Base-by-base conservation (phyloP, 92 coral and sea anemone genomes). In the Palythoa grandis region DNA sequence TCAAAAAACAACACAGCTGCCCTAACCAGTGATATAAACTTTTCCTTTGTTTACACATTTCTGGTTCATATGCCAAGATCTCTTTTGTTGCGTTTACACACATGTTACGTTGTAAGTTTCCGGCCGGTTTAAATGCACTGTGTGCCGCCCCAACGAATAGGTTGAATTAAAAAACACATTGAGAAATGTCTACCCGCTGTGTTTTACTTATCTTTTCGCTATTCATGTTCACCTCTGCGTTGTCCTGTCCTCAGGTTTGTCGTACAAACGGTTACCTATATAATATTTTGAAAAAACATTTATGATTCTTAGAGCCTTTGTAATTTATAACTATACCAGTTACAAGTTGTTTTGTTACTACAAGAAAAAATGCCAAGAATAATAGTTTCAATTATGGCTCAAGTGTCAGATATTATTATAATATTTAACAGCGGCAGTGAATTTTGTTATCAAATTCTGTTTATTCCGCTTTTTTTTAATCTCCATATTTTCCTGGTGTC, bases 161-260 rank as follows among this genome's bases (percentile, higher is more conserved):
- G 3, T 25, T 16, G 48, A 54, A 54, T 9, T 22, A 7, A 76
- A n/a, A 43, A 13, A 23, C 60, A 22, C 9, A 8, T 22, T 53
- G 67, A 22, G n/a, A 24, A 5, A 76, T 76, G 82, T 6, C 16
- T 13, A 4, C 67, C n/a, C 4, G 24, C 80, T 52, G 2, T 14
- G 20, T 52, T 29, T 12, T 40, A 0, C 19, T 25, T 19, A 15
- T 52, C 48, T 56, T 53, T 38, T 11, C 19, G 47, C 67, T 54
- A 9, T 29, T 76, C 29, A 11, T 76, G 67, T 25, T 25, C 19
- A 38, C 48, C 19, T 35, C 67, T 11, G 67, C 40, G 2, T 29
- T 29, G 13, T 54, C 82, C n/a, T 76, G 82, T 76, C 66, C 67
- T 22, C 67, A 76, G 82, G 67, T 52, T 56, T 53, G 74, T n/a